These are phyloP conservation scores for Macrosiphum euphorbiae DNA, from an alignment of 2,888 invertebrate species.

Conservation along the genomic window DNA sequence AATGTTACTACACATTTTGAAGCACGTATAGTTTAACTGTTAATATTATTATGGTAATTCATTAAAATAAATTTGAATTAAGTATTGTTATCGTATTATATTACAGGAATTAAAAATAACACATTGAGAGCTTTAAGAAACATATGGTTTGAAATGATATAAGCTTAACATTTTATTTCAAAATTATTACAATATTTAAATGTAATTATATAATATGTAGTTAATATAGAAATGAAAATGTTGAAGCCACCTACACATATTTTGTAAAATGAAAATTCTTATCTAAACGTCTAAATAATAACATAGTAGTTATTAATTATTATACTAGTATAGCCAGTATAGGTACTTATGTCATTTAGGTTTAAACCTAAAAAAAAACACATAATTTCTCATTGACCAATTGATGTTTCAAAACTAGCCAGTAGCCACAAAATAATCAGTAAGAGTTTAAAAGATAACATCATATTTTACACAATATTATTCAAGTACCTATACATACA, in stretches of 20 bases:
- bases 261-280: not conserved
- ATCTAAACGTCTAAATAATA: constrained; percentile 1
- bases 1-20: not conserved
- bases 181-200: not conserved
- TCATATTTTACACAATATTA: not conserved
- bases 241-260: not conserved
- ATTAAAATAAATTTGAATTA: not conserved
- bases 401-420: not conserved
- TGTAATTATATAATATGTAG: constrained; percentile 1
- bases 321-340: not conserved
- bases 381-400: not conserved
- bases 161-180: not conserved
- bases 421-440: not conserved
- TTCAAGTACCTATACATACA: not conserved
- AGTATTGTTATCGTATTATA: constrained; percentile 6
- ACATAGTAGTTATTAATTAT: not conserved
- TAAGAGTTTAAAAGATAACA: not conserved
- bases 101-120: not conserved
- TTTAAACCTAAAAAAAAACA: not conserved
- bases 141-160: not conserved
- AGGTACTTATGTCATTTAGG: not conserved
- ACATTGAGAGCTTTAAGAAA: not conserved
- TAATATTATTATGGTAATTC: not conserved
- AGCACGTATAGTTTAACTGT: not conserved
- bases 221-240: not conserved